Percentiles rank a stretch among this genome's conserved stretches.
These are phyloP conservation scores for Machaerirhynchus nigripectus DNA, from an alignment of 2,113 vertebrate species.

Conservation along the genomic window DNA sequence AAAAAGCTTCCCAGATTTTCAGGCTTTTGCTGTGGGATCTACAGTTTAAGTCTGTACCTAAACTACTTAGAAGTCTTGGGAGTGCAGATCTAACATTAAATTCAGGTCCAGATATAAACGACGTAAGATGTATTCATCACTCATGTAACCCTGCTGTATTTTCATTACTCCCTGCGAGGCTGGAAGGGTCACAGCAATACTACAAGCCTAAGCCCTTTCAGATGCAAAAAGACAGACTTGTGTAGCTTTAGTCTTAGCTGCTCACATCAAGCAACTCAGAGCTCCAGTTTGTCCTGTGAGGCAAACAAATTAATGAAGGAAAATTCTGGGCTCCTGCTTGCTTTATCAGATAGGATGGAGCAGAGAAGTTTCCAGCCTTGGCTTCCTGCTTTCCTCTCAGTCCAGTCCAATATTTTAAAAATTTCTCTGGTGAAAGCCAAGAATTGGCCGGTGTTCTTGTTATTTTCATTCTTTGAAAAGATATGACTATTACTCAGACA, in stretches of 20 bases:
- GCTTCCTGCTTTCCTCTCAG: neutral
- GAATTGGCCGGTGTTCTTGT: neutral
- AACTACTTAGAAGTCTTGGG: neutral
- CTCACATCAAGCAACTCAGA: neutral
- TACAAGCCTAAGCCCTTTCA: neutral
- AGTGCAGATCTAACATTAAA: neutral
- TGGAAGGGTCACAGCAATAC: neutral
- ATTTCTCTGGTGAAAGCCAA: neutral
- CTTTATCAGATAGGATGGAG: neutral
- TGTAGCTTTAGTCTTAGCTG: neutral
- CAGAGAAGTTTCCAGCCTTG: neutral
- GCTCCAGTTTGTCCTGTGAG: neutral
- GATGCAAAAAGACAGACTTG: neutral
- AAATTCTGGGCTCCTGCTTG: neutral
- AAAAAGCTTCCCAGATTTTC: neutral
- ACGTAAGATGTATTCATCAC: neutral
- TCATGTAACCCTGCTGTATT: neutral
- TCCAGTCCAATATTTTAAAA: neutral
- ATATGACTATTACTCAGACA: neutral
- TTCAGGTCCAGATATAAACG: neutral
- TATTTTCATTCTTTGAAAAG: constrained; percentile 11
- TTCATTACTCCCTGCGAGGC: neutral
- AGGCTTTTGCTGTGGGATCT: neutral
- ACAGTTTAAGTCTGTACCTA: neutral
- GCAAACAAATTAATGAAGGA: neutral